Evolutionary conservation across 2,113 vertebrate genomes (phyloP), one percentile per base, ranked within the genome.

Genomic region (Mixornis gularis): DNA sequence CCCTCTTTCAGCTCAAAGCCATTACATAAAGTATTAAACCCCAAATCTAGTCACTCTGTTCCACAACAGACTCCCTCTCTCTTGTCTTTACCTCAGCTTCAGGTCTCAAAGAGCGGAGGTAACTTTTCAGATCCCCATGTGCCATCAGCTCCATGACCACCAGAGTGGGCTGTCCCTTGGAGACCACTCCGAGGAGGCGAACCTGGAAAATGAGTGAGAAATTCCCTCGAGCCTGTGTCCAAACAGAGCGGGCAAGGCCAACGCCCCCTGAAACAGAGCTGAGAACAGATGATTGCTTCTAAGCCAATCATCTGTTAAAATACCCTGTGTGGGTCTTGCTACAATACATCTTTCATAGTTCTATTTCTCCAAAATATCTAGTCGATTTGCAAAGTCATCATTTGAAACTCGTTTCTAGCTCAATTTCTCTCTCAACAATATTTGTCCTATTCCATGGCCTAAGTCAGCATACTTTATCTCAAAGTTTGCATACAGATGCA

Each of bases 101-200:
- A 0, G 99, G 99, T 51, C 99, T 97, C 90, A 99, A 96, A 17
- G 98, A 97, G 24, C 99, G 98, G 41, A 99, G 97, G 96, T 99
- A 99, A 93, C 99, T 99, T 90, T 99, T 99, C 85, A 99, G 90
- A 74, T 99, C 99, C 5, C 99, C 99, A 0, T 99, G 99, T 29
- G 98, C 98, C 99, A 99, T 99, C 80, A 99, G 80, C 96, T 99
- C 99, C 99, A 99, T 99, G 80, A 99, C 98, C 14, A 99, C 99
- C 79, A 99, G 97, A 0, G 99, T 98, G 1, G 99, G 99, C 46
- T 99, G 99, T 26, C 99, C 99, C 93, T 99, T 99, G 21, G 99
- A 99, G 30, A 99, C 99, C 73, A 99, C 99, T 8, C 99, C 99
- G 6, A 99, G 94, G 83, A 99, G 98, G 56, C 99, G 98, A 25